These are phyloP conservation scores for Ashinkailepas kermadecensis DNA, from an alignment of 2,888 invertebrate genomes.

Conservation along the genomic window DNA sequence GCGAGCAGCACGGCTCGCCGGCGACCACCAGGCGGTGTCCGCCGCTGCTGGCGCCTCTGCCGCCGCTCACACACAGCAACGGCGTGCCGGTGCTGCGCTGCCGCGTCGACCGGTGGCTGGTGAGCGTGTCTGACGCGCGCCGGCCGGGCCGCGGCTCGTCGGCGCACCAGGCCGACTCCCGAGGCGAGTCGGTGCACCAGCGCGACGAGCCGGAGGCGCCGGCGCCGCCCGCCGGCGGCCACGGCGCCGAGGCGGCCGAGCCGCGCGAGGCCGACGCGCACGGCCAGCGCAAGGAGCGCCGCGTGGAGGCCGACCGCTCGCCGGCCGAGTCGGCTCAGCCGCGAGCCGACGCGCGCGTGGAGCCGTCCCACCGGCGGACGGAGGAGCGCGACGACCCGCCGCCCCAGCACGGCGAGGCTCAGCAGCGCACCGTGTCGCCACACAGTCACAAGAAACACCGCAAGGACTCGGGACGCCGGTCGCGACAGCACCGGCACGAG, in stretches of 20 bases:
- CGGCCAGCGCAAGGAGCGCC: background rate
- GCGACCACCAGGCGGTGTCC: background rate
- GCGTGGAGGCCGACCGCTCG: background rate
- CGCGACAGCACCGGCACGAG: background rate
- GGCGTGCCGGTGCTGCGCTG: constrained; percentile 23
- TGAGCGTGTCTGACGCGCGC: background rate
- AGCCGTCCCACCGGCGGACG: background rate
- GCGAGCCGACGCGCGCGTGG: background rate
- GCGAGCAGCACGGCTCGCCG: background rate
- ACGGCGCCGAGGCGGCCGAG: background rate
- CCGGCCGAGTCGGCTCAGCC: background rate
- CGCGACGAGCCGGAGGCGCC: background rate
- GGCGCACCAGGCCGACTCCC: too few relatives aligned
- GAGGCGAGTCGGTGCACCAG: too few relatives aligned
- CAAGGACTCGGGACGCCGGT: background rate
- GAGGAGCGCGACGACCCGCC: background rate
- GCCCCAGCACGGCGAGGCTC: background rate
- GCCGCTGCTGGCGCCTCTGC: background rate
- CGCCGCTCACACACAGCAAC: background rate
- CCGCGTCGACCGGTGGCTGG: background rate
- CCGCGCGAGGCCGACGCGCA: background rate
- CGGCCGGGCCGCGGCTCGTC: background rate
- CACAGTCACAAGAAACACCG: background rate
- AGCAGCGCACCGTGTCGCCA: background rate
- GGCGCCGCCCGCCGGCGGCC: background rate